Percentiles rank a stretch among this genome's conserved stretches.
These are phyloP conservation scores for Misgurnus mizolepis DNA, from an alignment of 2,113 vertebrate genomes.

Conservation along the genomic window DNA sequence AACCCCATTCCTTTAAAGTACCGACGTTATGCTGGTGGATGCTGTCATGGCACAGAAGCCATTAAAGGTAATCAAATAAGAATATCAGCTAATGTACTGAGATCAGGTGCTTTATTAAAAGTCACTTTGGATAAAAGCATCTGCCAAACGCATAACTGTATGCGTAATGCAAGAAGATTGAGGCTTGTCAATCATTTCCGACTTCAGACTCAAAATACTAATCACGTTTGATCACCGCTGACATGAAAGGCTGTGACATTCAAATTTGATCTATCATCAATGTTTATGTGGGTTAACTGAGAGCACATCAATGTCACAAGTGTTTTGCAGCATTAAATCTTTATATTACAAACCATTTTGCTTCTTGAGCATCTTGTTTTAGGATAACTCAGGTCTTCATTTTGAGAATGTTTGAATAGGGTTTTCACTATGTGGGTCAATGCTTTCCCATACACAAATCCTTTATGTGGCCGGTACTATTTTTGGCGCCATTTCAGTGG, in stretches of 20 bases:
- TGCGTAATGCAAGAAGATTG: no score
- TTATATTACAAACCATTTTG: no score
- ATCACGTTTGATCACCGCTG: no score
- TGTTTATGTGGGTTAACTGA: no score
- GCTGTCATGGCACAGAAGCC: background rate
- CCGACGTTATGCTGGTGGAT: constrained; percentile 12
- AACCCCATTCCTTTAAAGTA: background rate
- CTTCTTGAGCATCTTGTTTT: no score
- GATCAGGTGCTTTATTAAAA: background rate
- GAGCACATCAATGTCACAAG: no score
- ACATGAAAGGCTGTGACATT: no score
- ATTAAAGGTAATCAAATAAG: constrained; percentile 26
- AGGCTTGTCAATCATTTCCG: background rate
- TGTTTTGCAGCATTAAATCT: no score
- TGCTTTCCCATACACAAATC: background rate
- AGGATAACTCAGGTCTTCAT: background rate
- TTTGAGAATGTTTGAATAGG: constrained; percentile 14
- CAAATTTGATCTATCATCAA: background rate
- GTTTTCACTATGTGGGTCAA: constrained; percentile 14
- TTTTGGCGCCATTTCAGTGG: no score
- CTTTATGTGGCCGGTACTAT: constrained; percentile 41
- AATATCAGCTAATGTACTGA: background rate
- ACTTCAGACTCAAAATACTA: background rate
- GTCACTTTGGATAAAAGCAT: constrained; percentile 26
- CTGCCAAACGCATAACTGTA: background rate